Percentiles rank a stretch among this genome's conserved stretches.
Conservation (phyloP, 2,888 invertebrate species). For the Dasysyrphus tricinctus region DNA sequence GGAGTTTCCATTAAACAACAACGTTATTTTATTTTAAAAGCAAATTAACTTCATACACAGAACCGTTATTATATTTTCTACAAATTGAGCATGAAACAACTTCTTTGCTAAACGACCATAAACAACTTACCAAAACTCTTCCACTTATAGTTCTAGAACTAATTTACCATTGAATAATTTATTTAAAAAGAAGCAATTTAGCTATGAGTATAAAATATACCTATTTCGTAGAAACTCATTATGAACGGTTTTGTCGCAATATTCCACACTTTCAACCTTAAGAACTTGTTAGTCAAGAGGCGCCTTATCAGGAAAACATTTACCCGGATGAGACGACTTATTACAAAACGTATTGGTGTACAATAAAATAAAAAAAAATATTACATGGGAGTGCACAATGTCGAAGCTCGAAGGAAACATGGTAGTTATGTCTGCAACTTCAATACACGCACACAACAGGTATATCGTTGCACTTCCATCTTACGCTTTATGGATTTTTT, state of each 20-base stretch:
- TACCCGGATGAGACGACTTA: constrained; percentile 5
- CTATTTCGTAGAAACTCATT: constrained; percentile 61
- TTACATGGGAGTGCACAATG: constrained; percentile 24
- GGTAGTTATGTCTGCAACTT: constrained; percentile 70
- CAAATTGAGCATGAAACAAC: constrained; percentile 2
- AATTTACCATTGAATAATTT: constrained; percentile 34
- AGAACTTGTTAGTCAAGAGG: constrained; percentile 41
- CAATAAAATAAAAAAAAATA: constrained; percentile 50
- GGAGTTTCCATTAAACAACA: no score
- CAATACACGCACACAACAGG: constrained; percentile 65
- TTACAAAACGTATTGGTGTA: constrained; percentile 6
- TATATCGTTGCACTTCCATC: constrained; percentile 69
- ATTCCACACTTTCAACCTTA: constrained; percentile 10
- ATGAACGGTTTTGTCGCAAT: constrained; percentile 35
- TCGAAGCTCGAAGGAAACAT: constrained; percentile 33
- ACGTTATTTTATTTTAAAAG: no score
- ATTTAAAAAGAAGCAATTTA: constrained; percentile 35
- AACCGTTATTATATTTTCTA: background rate
- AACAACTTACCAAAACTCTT: constrained; percentile 26
- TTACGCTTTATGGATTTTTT: constrained; percentile 69
- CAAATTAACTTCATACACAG: no score
- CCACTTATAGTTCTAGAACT: constrained; percentile 31
- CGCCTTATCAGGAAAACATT: constrained; percentile 55
- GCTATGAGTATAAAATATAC: background rate
- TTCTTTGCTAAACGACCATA: constrained; percentile 24